phyloP scores from a whole-genome alignment of 2,797 vertebrate genomes.

The Poeciliopsis presidionis region DNA sequence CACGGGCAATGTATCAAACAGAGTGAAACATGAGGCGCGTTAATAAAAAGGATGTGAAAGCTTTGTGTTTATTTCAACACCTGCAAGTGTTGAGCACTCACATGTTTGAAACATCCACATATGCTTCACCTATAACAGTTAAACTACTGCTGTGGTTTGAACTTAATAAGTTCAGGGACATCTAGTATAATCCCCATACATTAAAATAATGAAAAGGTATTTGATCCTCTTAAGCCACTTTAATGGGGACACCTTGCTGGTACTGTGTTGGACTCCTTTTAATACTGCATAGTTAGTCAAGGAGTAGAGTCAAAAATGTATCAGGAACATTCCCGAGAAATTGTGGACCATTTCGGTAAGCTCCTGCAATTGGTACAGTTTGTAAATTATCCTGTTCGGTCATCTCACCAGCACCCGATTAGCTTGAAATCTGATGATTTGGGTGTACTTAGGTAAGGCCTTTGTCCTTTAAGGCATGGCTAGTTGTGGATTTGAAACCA shows the following conservation, averaged over 20 bases:
- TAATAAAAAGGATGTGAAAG: constrained; percentile 12
- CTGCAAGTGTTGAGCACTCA: constrained; percentile 45
- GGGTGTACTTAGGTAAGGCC: neutral
- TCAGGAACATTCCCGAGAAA: neutral
- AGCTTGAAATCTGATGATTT: neutral
- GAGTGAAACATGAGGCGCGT: neutral
- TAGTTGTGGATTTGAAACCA: neutral
- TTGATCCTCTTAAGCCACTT: neutral
- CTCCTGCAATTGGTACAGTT: neutral
- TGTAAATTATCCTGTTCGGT: neutral
- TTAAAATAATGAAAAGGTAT: neutral
- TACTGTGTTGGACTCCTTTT: neutral
- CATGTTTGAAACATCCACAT: constrained; percentile 36
- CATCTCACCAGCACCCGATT: neutral
- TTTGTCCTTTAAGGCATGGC: neutral
- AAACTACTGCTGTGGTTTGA: neutral
- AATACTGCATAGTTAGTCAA: neutral
- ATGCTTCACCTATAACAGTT: constrained; percentile 27
- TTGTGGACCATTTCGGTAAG: neutral
- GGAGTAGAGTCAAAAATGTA: neutral
- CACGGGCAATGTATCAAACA: constrained; percentile 10
- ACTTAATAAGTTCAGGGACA: neutral
- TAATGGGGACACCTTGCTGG: neutral
- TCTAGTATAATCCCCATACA: neutral
- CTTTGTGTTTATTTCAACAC: constrained; percentile 9